Percentiles rank a stretch among this genome's conserved stretches.
phyloP scores from a whole-genome alignment of 2,888 invertebrate species.

The Podabrus alpinus region DNA sequence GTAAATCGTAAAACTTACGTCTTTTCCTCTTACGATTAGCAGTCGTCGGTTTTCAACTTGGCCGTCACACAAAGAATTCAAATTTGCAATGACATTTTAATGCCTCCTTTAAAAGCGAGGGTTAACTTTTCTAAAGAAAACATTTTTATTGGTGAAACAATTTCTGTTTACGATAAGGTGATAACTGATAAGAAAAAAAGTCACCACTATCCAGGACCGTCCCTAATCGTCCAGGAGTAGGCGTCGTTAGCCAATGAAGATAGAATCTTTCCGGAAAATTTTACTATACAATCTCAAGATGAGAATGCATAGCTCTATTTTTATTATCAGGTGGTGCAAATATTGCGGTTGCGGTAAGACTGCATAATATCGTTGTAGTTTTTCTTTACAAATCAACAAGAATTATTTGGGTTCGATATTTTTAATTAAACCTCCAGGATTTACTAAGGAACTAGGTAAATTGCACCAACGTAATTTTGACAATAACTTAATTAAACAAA shows the following conservation, averaged over 20 bases:
- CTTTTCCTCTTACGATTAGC: neutral
- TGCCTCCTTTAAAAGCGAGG: no score
- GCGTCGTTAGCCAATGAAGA: no score
- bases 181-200: neutral
- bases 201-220: neutral
- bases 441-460: neutral
- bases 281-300: no score
- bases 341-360: neutral
- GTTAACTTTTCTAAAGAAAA: neutral
- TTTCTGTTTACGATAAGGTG: neutral
- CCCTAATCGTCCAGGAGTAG: neutral
- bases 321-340: no score
- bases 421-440: neutral
- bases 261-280: neutral
- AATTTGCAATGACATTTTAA: no score
- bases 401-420: neutral
- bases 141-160: neutral
- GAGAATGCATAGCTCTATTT: no score
- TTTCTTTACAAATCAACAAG: neutral
- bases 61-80: no score
- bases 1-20: neutral
- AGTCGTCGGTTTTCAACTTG: neutral
- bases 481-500: conserved; percentile 1
- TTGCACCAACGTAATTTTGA: neutral
- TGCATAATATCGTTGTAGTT: neutral